Base-by-base conservation (phyloP, 2,888 invertebrate genomes). In the Pollenia labialis region DNA sequence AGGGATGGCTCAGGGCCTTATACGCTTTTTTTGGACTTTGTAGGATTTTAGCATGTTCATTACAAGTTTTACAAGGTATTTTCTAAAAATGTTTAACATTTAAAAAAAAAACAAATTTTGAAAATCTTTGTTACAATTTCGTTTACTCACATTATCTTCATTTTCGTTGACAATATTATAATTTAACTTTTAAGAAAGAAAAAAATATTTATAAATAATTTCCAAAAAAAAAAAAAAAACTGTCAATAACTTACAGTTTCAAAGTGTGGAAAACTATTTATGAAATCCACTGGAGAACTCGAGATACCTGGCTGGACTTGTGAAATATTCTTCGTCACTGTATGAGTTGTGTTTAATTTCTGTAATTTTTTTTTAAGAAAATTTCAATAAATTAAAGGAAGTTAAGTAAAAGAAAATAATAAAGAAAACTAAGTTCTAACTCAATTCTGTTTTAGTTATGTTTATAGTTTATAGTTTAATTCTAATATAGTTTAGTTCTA, bases 181-280 rank as follows among this genome's bases (percentile, higher is more conserved):
- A 56, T 23, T 56, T 10, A 64, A 23, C 56, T 56, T 54, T 18
- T n/a, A 10, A 16, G 6, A 32, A 6, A 32, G 32, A 32, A 32
- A 32, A 32, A 6, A 32, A 6, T 32, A 32, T 32, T 32, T 32
- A 32, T 32, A 32, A 32, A 6, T 32, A 6, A 32, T 6, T 32
- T 4, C 2, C 1, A 32, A 32, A 32, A 32, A 32, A 32, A 32
- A 32, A 32, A 32, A 32, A 32, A 32, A 32, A 8, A 4, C 8
- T 7, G 2, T 54, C 18, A 1, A 16, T 4, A 32, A 56, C 56
- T 56, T 56, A 56, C 56, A 12, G 56, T 2, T 10, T 10, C 3
- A 56, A 23, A 23, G 12, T 12, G 64, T 6, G 64, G 44, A 44
- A 44, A 64, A 64, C 10, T 64, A 44, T 64, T 64, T 64, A 64